Conservation (phyloP, 2,797 vertebrate species). For the Manis javanica region DNA sequence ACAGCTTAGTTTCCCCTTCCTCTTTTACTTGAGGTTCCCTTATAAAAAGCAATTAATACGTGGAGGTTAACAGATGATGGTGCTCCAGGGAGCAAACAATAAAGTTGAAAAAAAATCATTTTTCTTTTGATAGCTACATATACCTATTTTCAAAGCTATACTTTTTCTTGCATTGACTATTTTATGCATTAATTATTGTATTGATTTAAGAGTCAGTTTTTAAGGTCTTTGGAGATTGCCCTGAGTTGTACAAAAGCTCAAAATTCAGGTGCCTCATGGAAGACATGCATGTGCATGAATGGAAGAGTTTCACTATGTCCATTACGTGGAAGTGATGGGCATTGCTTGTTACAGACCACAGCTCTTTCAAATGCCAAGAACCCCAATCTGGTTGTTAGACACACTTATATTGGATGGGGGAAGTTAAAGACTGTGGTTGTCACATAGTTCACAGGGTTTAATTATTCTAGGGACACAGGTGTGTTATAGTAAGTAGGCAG, state of each 20-base stretch:
- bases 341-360: neutral
- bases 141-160: neutral
- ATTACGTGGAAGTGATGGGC: neutral
- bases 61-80: neutral
- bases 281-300: neutral
- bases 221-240: neutral
- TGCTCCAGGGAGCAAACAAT: neutral
- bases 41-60: conserved; percentile 2
- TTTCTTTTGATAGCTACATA: neutral
- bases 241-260: neutral
- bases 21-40: neutral
- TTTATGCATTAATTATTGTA: neutral
- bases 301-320: neutral
- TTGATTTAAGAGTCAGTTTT: neutral
- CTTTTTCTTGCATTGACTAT: neutral
- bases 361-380: neutral
- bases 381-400: neutral
- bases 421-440: neutral
- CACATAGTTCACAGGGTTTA: neutral
- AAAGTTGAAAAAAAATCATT: neutral
- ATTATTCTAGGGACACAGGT: neutral
- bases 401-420: neutral
- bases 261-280: neutral
- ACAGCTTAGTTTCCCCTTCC: neutral
- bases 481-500: no score